Percentiles rank a stretch among this genome's conserved stretches.
These are phyloP conservation scores for Marronus borbonicus DNA, from an alignment of 2,888 invertebrate genomes.

Conservation along the genomic window DNA sequence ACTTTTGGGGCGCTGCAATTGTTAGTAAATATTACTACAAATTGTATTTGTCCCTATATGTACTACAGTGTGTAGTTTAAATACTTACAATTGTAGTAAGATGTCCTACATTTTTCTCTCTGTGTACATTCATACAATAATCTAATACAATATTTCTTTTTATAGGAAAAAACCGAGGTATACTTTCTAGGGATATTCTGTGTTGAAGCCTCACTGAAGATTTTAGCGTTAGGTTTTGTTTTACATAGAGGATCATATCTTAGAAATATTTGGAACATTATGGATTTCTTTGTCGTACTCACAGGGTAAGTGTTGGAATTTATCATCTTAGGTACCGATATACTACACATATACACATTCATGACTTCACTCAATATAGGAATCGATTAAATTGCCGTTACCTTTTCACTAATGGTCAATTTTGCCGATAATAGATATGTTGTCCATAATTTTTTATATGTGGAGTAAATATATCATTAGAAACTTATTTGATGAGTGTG, in stretches of 20 bases:
- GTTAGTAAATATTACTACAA: too few species aligned
- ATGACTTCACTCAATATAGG: slow-evolving; percentile 4
- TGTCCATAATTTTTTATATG: slow-evolving; percentile 30
- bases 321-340: background rate
- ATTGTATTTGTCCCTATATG: too few species aligned
- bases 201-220: slow-evolving; percentile 99
- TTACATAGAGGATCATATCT: slow-evolving; percentile 99
- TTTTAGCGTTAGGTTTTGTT: slow-evolving; percentile 99
- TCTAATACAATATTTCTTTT: slow-evolving; percentile 61
- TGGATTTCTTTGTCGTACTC: slow-evolving; percentile 99
- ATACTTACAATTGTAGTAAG: too few species aligned
- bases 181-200: slow-evolving; percentile 99
- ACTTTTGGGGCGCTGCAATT: too few species aligned
- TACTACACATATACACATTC: slow-evolving; percentile 8
- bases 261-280: slow-evolving; percentile 99
- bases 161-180: slow-evolving; percentile 98
- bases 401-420: slow-evolving; percentile 13
- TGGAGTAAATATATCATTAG: slow-evolving; percentile 30
- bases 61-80: too few species aligned
- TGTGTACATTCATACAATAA: background rate
- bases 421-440: slow-evolving; percentile 19
- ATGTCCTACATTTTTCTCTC: too few species aligned
- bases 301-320: slow-evolving; percentile 88
- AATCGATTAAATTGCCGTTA: slow-evolving; percentile 4
- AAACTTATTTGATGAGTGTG: slow-evolving; percentile 46